These are phyloP conservation scores for Clostera curtula DNA, from an alignment of 2,888 invertebrate species.

Conservation along the genomic window DNA sequence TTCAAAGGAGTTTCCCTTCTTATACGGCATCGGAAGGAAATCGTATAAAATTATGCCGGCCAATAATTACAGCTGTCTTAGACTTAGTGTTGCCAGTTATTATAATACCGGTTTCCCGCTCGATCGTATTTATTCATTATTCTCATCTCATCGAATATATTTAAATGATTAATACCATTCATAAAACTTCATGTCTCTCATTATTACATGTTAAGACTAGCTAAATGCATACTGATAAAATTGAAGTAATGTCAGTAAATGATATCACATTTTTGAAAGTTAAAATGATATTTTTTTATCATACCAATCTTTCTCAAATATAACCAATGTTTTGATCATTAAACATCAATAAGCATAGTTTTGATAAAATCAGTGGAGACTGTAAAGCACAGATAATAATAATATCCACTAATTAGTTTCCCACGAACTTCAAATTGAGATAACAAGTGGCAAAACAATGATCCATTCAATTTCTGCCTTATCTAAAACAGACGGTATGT, in stretches of 20 bases:
- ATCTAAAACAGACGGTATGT: conserved; percentile 49
- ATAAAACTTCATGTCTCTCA: conserved; percentile 39
- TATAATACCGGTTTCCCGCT: conserved; percentile 52
- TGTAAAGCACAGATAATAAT: no score
- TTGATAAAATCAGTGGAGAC: no score
- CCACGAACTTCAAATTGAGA: conserved; percentile 33
- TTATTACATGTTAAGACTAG: conserved; percentile 40
- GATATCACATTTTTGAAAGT: conserved; percentile 7
- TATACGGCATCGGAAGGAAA: conserved; percentile 73
- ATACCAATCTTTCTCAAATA: background rate
- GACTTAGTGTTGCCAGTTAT: conserved; percentile 28
- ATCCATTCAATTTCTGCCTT: conserved; percentile 46
- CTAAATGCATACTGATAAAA: conserved; percentile 17
- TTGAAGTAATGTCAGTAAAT: conserved; percentile 2
- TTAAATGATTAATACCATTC: conserved; percentile 41
- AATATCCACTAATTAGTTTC: conserved; percentile 26
- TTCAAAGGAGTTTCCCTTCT: conserved; percentile 24
- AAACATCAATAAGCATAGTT: no score
- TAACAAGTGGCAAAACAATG: conserved; percentile 48
- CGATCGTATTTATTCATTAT: conserved; percentile 51
- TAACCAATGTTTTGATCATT: no score
- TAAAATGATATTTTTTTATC: no score
- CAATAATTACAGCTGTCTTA: conserved; percentile 50
- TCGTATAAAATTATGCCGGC: conserved; percentile 52
- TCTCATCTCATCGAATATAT: conserved; percentile 33